Evolutionary conservation across 92 coral and sea anemone species (phyloP), one percentile per base, ranked within the genome.

Genomic region (Diadumene lineata): DNA sequence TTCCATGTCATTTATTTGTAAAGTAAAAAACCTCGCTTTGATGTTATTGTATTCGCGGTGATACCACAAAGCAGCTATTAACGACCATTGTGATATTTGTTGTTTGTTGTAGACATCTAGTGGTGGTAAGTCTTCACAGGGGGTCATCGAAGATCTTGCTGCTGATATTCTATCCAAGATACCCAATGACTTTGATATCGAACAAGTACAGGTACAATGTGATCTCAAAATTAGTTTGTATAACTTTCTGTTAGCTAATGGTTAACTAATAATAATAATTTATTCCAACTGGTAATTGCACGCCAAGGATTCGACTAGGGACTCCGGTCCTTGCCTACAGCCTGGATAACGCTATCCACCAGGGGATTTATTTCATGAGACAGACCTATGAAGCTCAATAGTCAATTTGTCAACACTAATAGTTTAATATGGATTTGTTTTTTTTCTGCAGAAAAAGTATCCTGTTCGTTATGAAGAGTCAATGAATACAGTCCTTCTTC

Each of bases 391-490:
- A 31, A 34, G 15, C 56, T 9, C 32, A 15, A 34, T 19, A 18
- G 71, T 34, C 11, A 43, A 11, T 15, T 66, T 2, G 48, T 65
- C n/a, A n/a, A n/a, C n/a, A n/a, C n/a, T n/a, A n/a, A n/a, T n/a
- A n/a, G n/a, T n/a, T n/a, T 13, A 38, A 38, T 38, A 38, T 38
- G n/a, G n/a, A n/a, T 38, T 13, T 38, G 13, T 55, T 71, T 27
- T 0, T n/a, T 34, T 29, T 21, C 53, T 66, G 9, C 76, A 94
- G 98, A 92, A 94, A 89, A 91, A 88, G 75, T 94, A 94, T 55
- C 98, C 98, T 1, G 87, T 94, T 61, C 80, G 83, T 66, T 94
- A 94, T 81, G 96, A 94, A 73, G 98, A 94, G 77, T 94, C 98
- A 1, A 94, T 91, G 98, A 94, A 94, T 80, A 94, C 98, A 29